These are phyloP conservation scores for Procambarus clarkii DNA, from an alignment of 1,140 invertebrate genomes.

Conservation along the genomic window DNA sequence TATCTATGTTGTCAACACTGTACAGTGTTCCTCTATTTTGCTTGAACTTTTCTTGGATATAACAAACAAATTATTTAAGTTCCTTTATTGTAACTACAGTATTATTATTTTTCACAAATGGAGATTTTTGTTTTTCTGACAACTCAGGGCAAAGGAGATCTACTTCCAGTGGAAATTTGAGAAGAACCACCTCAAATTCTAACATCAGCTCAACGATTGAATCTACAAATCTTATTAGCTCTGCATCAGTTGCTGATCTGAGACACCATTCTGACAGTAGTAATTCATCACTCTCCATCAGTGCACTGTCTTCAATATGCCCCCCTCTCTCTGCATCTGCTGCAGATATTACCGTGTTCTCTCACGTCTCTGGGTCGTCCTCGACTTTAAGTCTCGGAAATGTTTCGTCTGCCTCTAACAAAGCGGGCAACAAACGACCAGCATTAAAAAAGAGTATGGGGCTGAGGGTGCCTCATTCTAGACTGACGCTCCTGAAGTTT, in stretches of 20 bases:
- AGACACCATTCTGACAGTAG: background rate
- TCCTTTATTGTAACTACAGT: no score
- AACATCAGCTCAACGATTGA: background rate
- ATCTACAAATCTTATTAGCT: background rate
- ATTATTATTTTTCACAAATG: no score
- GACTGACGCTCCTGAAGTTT: slow-evolving; percentile 42
- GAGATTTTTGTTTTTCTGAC: no score
- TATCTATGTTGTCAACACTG: no score
- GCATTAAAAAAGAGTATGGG: background rate
- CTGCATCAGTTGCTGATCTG: background rate
- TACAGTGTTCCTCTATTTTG: no score
- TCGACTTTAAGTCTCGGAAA: background rate
- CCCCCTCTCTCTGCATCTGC: background rate
- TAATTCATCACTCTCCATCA: background rate
- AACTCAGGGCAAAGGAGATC: background rate
- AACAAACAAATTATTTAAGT: no score
- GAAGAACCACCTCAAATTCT: background rate
- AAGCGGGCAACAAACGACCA: background rate
- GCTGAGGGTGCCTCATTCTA: background rate
- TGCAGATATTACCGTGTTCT: background rate
- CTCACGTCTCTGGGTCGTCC: background rate
- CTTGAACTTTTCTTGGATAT: no score
- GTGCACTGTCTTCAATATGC: background rate
- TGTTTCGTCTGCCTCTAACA: background rate
- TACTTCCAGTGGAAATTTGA: background rate